Base-by-base conservation (phyloP, 92 coral and sea anemone species). In the Desmophyllum pertusum region DNA sequence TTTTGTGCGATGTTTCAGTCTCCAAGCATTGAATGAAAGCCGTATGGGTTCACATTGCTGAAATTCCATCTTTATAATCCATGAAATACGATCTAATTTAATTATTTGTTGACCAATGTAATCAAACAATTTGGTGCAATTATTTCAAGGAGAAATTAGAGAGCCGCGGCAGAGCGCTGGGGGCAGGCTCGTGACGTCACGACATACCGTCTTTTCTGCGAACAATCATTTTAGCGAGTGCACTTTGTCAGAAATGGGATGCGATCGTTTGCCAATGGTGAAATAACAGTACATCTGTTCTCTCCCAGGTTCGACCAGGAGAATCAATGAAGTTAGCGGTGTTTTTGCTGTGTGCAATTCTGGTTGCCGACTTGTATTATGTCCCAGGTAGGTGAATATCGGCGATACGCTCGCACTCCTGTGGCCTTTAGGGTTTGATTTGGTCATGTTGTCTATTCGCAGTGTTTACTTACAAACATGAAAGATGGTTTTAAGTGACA, bases 41-140 rank as follows among this genome's bases (percentile, higher is more conserved):
- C 41, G 36, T 29, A 42, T 39, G 79, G 35, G 2, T 70, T 67
- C 19, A 66, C 86, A 72, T 82, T 40, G 71, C 15, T 59, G 30
- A 72, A 41, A 82, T 82, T 70, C 86, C 86, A 52, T 38, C 65
- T 48, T 46, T 74, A 15, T 75, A 84, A 84, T 84, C 87, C 82
- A 38, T 63, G 87, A 84, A 84, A 84, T 64, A 67, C 85, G 87
- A 88, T 88, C 93, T 90, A 93, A 90, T 88, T 90, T 48, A 88
- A 93, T 93, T 93, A 90, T 85, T 79, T 83, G 79, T 81, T 84
- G 89, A 88, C 90, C 92, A 81, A 84, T 70, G 87, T 45, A 89
- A 83, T 91, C 79, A 91, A 81, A 85, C 89, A 88, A 91, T 79
- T 88, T 89, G 84, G 65, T 75, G 86, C 66, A 84, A 66, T 84